Base-by-base conservation (phyloP, 2,797 vertebrate genomes). In the Hydrocynus forskahlii region DNA sequence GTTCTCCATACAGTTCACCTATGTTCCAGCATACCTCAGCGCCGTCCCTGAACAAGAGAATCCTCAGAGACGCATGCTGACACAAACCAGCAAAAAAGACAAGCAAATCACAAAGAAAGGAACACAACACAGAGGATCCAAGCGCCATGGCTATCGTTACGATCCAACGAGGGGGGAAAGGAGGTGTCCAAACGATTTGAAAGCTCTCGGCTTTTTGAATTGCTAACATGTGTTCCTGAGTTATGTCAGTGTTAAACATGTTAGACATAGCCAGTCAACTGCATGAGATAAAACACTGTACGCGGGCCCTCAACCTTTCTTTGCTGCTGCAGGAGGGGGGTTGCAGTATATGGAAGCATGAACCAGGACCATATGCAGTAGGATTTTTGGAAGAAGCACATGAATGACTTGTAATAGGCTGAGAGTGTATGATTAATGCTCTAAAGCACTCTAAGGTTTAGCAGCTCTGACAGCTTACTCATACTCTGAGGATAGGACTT, bases 71-170 rank as follows among this genome's bases (percentile, higher is more conserved):
- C 89, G 85, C 52, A 35, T 78, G 86, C 92, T 96, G 96, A 97
- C 95, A 95, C 95, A 97, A 97, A 95, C 82, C 96, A 96, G 96
- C 91, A 92, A 88, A 95, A 95, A 95, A 93, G 88, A 84, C 89
- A 92, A 88, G 89, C 85, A 88, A 88, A 87, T 75, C 60, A 88
- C 91, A 89, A 86, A 90, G 87, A 87, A 90, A 89, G 75, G 43
- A 38, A 69, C 29, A 63, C 16, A 79, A 84, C 88, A 88, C 67
- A 75, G 52, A 52, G 64, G 87, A 91, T 89, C 84, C 85, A 70
- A 90, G 91, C 89, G 92, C 90, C 91, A 92, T 76, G 83, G 88
- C 89, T 90, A 89, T 91, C 91, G 85, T 90, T 91, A 91, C 91
- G 88, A 86, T 83, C 89, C 87, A 90, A 69, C 43, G 64, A 38